These are phyloP conservation scores for Siniperca scherzeri DNA, from an alignment of 2,797 vertebrate species.

Conservation along the genomic window DNA sequence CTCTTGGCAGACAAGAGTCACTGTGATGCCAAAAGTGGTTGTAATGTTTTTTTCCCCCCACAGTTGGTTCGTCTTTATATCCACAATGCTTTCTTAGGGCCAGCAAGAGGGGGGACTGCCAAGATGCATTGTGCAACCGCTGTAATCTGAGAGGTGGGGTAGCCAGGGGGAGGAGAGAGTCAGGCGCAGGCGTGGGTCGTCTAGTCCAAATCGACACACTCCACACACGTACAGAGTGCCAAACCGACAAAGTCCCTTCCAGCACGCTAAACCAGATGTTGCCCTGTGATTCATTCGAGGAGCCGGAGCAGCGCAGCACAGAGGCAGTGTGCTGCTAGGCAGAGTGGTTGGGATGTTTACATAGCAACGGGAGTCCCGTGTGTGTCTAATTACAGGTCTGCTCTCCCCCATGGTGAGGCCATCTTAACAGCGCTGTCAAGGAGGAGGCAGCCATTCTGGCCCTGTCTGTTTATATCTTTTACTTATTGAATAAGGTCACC, in stretches of 20 bases:
- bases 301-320: slow-evolving; percentile 47
- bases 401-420: slow-evolving; percentile 66
- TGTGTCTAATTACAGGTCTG: slow-evolving; percentile 81
- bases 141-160: slow-evolving; percentile 78
- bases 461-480: slow-evolving; percentile 35
- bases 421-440: slow-evolving; percentile 66
- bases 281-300: slow-evolving; percentile 75
- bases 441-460: slow-evolving; percentile 41
- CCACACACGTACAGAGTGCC: slow-evolving; percentile 73
- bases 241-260: slow-evolving; percentile 78
- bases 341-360: slow-evolving; percentile 82
- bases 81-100: slow-evolving; percentile 60
- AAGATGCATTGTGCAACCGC: slow-evolving; percentile 81
- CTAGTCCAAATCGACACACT: slow-evolving; percentile 81
- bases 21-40: slow-evolving; percentile 63
- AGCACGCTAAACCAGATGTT: slow-evolving; percentile 84
- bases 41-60: slow-evolving; percentile 40
- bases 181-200: slow-evolving; percentile 62
- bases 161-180: slow-evolving; percentile 61
- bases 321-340: slow-evolving; percentile 63
- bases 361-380: slow-evolving; percentile 82
- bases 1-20: slow-evolving; percentile 61
- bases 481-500: slow-evolving; percentile 33
- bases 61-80: slow-evolving; percentile 65
- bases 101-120: slow-evolving; percentile 60